phyloP scores from a whole-genome alignment of 2,888 invertebrate species.

The Cacoxenus indagator region DNA sequence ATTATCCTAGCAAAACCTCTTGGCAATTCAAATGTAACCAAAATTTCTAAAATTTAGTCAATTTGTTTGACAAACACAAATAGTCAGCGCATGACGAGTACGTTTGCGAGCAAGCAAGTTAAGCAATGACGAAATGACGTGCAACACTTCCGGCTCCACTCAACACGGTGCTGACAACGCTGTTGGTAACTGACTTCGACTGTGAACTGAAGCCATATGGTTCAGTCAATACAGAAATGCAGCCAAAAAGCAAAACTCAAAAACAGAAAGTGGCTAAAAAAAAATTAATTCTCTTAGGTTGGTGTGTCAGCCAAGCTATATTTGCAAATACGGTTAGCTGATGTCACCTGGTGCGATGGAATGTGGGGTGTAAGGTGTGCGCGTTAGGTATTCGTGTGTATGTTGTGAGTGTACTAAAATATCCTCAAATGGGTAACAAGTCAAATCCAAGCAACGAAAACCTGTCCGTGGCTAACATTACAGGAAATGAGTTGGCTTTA shows the following conservation, averaged over 20 bases:
- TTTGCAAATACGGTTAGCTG: not conserved
- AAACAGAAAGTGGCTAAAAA: not conserved
- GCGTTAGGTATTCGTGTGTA: too few species aligned
- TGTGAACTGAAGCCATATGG: not conserved
- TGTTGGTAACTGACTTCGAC: not conserved
- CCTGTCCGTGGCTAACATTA: constrained; percentile 30
- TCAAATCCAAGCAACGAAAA: constrained; percentile 2
- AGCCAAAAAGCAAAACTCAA: not conserved
- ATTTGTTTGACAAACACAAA: constrained; percentile 19
- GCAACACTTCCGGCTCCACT: constrained; percentile 2
- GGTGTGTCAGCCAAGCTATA: not conserved
- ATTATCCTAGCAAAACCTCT: not conserved
- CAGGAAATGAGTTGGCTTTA: constrained; percentile 59
- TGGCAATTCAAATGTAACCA: constrained; percentile 1
- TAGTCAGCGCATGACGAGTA: not conserved
- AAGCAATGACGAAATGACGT: constrained; percentile 3
- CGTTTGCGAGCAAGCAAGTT: not conserved
- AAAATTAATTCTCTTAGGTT: not conserved
- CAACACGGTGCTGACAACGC: constrained; percentile 8
- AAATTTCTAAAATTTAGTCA: constrained; percentile 8
- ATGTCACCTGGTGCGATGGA: too few species aligned
- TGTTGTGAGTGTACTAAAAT: not conserved
- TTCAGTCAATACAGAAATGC: constrained; percentile 1
- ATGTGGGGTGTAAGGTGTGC: too few species aligned
- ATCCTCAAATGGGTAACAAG: constrained; percentile 14